phyloP scores from a whole-genome alignment of 2,113 vertebrate genomes.

The Seriola quinqueradiata region DNA sequence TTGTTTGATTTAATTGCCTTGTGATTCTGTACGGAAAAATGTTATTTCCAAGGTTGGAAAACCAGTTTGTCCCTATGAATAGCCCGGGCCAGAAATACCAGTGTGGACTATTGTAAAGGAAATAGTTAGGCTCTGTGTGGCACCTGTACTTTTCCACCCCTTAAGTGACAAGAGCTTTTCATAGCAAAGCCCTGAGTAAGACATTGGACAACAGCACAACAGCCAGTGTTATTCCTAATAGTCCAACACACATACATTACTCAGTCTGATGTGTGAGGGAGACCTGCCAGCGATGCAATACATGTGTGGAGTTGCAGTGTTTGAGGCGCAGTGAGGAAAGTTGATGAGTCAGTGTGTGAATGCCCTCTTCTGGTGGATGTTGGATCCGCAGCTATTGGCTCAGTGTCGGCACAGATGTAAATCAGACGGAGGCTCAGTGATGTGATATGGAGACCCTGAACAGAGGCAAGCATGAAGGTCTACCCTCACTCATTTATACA shows the following conservation, averaged over 20 bases:
- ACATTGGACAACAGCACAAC: slow-evolving; percentile 3
- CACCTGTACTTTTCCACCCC: slow-evolving; percentile 70
- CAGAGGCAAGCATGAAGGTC: neutral
- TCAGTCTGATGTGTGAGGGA: neutral
- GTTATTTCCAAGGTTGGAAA: slow-evolving; percentile 50
- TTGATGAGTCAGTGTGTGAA: slow-evolving; percentile 49
- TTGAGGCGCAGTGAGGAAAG: neutral
- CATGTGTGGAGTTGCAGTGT: neutral
- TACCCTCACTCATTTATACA: neutral
- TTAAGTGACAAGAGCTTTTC: slow-evolving; percentile 3
- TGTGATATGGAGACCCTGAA: neutral
- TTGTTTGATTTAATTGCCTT: slow-evolving; percentile 32
- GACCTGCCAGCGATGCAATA: slow-evolving; percentile 33
- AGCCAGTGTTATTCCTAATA: slow-evolving; percentile 16
- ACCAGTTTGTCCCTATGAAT: slow-evolving; percentile 51
- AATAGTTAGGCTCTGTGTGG: slow-evolving; percentile 1
- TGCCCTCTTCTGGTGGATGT: slow-evolving; percentile 80
- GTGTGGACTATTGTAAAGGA: slow-evolving; percentile 10
- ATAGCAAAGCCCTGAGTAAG: neutral
- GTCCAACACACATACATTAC: neutral
- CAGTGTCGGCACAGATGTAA: neutral
- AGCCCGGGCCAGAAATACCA: slow-evolving; percentile 18
- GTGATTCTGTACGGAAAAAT: neutral
- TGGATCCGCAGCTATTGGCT: slow-evolving; percentile 6
- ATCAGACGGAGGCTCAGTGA: neutral